phyloP scores from a whole-genome alignment of 37 sponge, comb jelly and placozoan species.

The Cliona cf. orientalis region DNA sequence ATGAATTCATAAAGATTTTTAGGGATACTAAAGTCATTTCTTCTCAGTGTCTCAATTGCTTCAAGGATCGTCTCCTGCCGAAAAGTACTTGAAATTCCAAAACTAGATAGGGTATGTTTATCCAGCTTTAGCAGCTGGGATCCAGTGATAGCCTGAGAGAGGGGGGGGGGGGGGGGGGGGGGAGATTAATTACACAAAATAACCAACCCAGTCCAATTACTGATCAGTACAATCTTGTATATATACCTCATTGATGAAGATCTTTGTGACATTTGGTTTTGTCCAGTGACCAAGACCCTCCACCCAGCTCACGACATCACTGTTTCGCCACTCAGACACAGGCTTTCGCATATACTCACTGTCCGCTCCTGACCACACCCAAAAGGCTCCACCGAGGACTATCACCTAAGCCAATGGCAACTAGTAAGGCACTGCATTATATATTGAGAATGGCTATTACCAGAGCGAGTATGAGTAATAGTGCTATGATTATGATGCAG shows the following conservation, averaged over 20 bases:
- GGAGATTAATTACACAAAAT: not conserved
- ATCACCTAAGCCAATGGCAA: not conserved
- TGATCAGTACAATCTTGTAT: too few relatives aligned
- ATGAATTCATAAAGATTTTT: conserved; percentile 58
- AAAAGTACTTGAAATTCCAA: conserved; percentile 22
- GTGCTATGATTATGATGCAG: not conserved
- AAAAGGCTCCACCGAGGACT: not conserved
- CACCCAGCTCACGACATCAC: conserved; percentile 58
- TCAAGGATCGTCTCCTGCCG: conserved; percentile 19
- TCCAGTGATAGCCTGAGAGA: conserved; percentile 55
- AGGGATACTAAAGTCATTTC: conserved; percentile 24
- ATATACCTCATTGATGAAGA: conserved; percentile 46
- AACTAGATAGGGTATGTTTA: conserved; percentile 10
- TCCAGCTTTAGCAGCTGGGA: conserved; percentile 28
- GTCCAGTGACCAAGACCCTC: conserved; percentile 53
- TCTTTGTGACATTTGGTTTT: conserved; percentile 9
- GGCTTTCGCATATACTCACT: conserved; percentile 54
- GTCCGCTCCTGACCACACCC: conserved; percentile 23
- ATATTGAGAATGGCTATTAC: not conserved
- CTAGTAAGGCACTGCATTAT: not conserved
- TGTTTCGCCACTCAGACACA: conserved; percentile 30
- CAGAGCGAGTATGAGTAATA: not conserved
- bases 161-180: not conserved
- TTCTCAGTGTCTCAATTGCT: conserved; percentile 24
- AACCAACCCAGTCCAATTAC: too few relatives aligned